Conservation (phyloP, 2,797 vertebrate genomes). For the Anas acuta region DNA sequence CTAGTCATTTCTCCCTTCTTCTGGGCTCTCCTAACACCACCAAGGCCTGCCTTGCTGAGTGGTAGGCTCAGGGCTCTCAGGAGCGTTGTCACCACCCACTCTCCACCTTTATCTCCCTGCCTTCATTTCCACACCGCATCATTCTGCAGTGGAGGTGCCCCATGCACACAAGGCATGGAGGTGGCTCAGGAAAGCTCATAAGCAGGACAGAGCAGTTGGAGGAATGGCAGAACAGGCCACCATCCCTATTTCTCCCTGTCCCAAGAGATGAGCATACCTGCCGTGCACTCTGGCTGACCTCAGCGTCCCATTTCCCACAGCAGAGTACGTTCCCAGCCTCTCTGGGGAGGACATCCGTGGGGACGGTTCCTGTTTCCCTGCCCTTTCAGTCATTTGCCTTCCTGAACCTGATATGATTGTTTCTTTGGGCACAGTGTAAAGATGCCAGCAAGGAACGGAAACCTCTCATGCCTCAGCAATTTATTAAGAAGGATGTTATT, state of each 20-base stretch:
- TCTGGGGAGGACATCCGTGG: conserved; percentile 75
- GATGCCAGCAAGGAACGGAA: conserved; percentile 82
- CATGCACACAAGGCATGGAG: not conserved
- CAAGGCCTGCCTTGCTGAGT: conserved; percentile 21
- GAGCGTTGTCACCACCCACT: conserved; percentile 41
- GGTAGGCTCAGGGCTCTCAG: conserved; percentile 40
- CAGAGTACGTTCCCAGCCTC: conserved; percentile 61
- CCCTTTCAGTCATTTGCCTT: conserved; percentile 76
- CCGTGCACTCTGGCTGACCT: conserved; percentile 30
- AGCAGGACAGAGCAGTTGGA: not conserved
- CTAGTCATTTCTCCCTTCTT: not conserved
- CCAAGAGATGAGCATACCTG: conserved; percentile 20
- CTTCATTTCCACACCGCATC: conserved; percentile 8
- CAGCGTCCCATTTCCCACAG: conserved; percentile 71
- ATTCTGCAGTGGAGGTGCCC: not conserved
- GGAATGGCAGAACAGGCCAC: not conserved
- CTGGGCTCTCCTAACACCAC: not conserved
- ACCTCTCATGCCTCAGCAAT: conserved; percentile 77
- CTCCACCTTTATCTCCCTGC: conserved; percentile 42
- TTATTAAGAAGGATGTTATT: conserved; percentile 73
- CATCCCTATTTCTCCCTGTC: not conserved
- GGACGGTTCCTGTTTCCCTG: conserved; percentile 83
- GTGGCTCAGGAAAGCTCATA: not conserved
- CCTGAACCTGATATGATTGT: conserved; percentile 84
- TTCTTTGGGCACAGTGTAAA: conserved; percentile 77